Conservation (phyloP, 2,888 invertebrate genomes). For the Cetonia aurata region DNA sequence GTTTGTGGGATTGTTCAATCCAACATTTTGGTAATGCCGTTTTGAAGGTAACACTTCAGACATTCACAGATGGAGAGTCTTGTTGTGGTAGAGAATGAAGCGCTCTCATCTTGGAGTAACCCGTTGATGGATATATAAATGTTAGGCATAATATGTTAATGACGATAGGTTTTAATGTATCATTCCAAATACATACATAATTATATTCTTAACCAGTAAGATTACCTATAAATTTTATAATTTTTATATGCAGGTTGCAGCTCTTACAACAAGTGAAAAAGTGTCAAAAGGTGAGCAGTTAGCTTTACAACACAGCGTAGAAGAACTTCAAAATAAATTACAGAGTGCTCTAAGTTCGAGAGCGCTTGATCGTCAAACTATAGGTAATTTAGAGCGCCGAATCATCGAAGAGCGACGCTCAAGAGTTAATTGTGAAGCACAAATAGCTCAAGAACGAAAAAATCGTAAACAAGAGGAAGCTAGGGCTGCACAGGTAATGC, state of each 20-base stretch:
- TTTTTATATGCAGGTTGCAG: constrained; percentile 67
- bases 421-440: constrained; percentile 79
- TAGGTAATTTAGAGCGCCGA: constrained; percentile 82
- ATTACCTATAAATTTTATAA: not conserved
- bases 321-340: constrained; percentile 86
- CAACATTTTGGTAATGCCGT: no score
- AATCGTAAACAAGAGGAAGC: constrained; percentile 72
- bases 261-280: constrained; percentile 77
- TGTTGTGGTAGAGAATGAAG: no score
- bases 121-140: no score
- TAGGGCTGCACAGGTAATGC: constrained; percentile 62
- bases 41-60: no score
- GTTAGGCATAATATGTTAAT: no score
- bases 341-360: constrained; percentile 80
- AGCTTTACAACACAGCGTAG: constrained; percentile 87
- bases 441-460: constrained; percentile 80
- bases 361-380: constrained; percentile 82
- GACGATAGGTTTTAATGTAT: not conserved
- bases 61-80: no score
- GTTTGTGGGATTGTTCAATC: no score
- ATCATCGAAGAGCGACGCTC: constrained; percentile 88
- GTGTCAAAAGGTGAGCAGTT: constrained; percentile 78
- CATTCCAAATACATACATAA: not conserved
- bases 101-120: no score
- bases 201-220: not conserved